These are phyloP conservation scores for Muricea muricata DNA, from an alignment of 92 coral and sea anemone genomes.

Conservation along the genomic window DNA sequence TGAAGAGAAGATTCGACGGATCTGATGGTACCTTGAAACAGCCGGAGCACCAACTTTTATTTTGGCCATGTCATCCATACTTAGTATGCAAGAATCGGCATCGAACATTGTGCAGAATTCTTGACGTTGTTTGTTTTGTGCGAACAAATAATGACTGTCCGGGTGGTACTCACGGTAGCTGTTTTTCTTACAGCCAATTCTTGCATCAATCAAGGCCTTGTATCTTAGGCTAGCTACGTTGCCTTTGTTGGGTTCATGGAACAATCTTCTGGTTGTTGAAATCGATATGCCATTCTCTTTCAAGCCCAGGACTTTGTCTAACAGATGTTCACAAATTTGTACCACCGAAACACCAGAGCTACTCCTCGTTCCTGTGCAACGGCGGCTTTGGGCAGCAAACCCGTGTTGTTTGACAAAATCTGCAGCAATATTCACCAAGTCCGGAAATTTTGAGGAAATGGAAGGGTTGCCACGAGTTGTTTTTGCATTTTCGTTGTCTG, in stretches of 20 bases:
- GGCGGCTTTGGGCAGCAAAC: slow-evolving; percentile 25
- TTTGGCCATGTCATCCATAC: slow-evolving; percentile 41
- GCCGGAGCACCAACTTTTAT: slow-evolving; percentile 44
- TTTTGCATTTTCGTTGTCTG: neutral
- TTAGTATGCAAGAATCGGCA: neutral
- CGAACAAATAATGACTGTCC: slow-evolving; percentile 45
- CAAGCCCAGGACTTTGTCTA: neutral
- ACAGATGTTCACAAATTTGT: neutral
- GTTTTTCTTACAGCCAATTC: slow-evolving; percentile 36
- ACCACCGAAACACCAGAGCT: neutral
- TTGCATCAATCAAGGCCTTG: slow-evolving; percentile 8
- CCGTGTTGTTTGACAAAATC: slow-evolving; percentile 12
- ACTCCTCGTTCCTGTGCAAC: neutral
- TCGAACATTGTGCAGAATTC: slow-evolving; percentile 6
- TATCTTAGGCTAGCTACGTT: slow-evolving; percentile 20
- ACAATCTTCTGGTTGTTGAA: slow-evolving; percentile 5
- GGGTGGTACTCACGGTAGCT: slow-evolving; percentile 48
- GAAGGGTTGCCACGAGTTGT: slow-evolving; percentile 3
- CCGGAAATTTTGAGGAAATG: neutral
- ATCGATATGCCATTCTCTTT: neutral
- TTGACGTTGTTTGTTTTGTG: neutral
- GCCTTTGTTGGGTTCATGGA: slow-evolving; percentile 7
- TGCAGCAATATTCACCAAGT: neutral
- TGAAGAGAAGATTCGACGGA: slow-evolving; percentile 7
- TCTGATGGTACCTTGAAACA: slow-evolving; percentile 42